Evolutionary conservation across 2,888 invertebrate genomes (phyloP).

Genomic region (Macaria liturata): DNA sequence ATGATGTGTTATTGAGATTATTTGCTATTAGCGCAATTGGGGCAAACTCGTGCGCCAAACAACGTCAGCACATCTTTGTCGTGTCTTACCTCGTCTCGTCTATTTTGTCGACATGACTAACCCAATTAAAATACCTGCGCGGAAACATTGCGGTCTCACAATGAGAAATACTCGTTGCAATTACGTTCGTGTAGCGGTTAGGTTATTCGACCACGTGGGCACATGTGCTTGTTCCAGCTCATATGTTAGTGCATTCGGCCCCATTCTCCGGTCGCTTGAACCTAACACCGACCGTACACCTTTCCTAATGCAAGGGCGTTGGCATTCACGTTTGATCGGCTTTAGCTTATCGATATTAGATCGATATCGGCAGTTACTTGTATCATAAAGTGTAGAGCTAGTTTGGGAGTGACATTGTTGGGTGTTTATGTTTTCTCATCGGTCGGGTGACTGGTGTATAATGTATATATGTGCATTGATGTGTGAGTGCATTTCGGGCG

Average conservation of each 20-base stretch:
- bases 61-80: conserved; percentile 18
- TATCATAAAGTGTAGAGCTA: not conserved
- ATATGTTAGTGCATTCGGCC: conserved; percentile 23
- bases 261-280: conserved; percentile 22
- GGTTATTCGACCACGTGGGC: conserved; percentile 24
- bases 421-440: conserved; percentile 21
- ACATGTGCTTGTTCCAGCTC: conserved; percentile 10
- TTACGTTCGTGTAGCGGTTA: conserved; percentile 14
- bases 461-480: conserved; percentile 47
- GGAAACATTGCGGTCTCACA: conserved; percentile 1
- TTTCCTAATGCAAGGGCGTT: conserved; percentile 50
- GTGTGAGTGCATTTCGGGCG: conserved; percentile 57
- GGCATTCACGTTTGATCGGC: conserved; percentile 39
- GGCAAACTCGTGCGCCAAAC: conserved; percentile 1
- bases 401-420: conserved; percentile 14
- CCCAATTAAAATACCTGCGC: conserved; percentile 12
- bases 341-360: conserved; percentile 13
- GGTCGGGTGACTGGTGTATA: conserved; percentile 18
- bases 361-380: too few relatives aligned
- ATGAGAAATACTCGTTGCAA: conserved; percentile 1
- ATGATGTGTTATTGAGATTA: too few relatives aligned
- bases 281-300: conserved; percentile 26
- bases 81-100: conserved; percentile 7
- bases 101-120: conserved; percentile 15
- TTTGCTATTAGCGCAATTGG: conserved; percentile 1